phyloP scores from a whole-genome alignment of 2,888 invertebrate genomes.

The Bhutanitis thaidina region DNA sequence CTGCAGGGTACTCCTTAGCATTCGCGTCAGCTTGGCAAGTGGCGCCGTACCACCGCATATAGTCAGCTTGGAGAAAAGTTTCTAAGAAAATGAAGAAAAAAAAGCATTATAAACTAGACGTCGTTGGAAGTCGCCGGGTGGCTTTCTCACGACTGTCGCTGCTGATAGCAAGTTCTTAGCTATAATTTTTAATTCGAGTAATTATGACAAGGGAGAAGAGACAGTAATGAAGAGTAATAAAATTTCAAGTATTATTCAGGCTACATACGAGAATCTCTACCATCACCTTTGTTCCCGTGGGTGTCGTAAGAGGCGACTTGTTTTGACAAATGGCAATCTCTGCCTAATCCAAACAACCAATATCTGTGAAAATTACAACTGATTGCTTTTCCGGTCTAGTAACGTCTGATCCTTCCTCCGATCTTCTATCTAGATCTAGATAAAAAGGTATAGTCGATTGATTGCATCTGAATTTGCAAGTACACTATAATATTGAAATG shows the following conservation, averaged over 20 bases:
- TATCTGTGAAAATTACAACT: no score
- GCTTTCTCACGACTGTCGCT: constrained; percentile 15
- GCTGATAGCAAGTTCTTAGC: constrained; percentile 7
- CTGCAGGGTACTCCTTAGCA: not conserved
- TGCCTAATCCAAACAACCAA: no score
- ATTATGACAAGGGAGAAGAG: constrained; percentile 6
- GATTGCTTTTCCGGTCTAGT: no score
- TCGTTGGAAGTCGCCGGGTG: constrained; percentile 3
- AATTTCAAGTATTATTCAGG: not conserved
- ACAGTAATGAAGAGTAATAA: not conserved
- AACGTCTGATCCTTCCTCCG: no score
- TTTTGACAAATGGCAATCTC: no score
- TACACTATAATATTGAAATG: no score
- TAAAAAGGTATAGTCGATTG: no score
- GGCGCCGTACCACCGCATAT: constrained; percentile 15
- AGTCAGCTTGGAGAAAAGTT: constrained; percentile 13
- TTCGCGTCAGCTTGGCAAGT: not conserved
- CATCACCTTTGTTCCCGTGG: no score
- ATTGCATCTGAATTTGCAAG: no score
- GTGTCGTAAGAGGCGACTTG: no score
- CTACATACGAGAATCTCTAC: no score
- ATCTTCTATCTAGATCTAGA: no score
- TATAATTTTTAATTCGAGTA: not conserved
- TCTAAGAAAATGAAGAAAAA: constrained; percentile 15
- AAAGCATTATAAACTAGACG: constrained; percentile 12